Evolutionary conservation across 1,140 invertebrate genomes (phyloP), one percentile per base, ranked within the genome.

Genomic region (Cotesia glomerata): DNA sequence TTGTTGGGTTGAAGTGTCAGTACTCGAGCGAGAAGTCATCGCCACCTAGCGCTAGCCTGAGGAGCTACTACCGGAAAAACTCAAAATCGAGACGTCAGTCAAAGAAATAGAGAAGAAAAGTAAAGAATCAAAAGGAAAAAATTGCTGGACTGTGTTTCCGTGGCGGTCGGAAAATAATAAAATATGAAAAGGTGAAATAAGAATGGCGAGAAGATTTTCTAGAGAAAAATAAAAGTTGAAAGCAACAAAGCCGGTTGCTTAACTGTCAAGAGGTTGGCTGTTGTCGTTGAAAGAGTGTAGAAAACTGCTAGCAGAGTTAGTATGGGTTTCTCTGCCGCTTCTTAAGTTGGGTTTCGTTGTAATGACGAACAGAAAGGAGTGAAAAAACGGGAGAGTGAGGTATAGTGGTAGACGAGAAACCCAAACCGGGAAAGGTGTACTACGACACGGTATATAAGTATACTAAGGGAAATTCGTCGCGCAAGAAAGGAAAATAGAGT

Each of bases 251-350:
- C n/a, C 34, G 18, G n/a, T 35, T 11, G 35, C 54, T n/a, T 35
- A 52, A 59, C 54, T 66, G 70, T 72, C 70, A 72, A 72, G 70
- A 72, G 70, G 64, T 16, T 7, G 70, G 45, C 32, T 14, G 62
- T 62, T 36, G 56, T 49, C 45, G 58, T 54, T 5, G 36, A 51
- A 65, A 45, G 11, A 11, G 39, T 45, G 39, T 45, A 9, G 39
- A 5, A 45, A 45, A 45, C 39, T 11, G 39, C 7, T 5, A 9
- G 39, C 39, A 45, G 56, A 34, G 36, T 61, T 61, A 16, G n/a
- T 34, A 61, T 16, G 11, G 36, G 18, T 62, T n/a, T 70, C 18
- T 16, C 18, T 18, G n/a, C 14, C 4, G 45, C 35, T 59, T n/a
- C 32, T 18, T 7, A 36, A 8, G n/a, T 34, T 13, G 5, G 35